phyloP scores from a whole-genome alignment of 92 coral and sea anemone species.

The Umimayanthus chanpuru region DNA sequence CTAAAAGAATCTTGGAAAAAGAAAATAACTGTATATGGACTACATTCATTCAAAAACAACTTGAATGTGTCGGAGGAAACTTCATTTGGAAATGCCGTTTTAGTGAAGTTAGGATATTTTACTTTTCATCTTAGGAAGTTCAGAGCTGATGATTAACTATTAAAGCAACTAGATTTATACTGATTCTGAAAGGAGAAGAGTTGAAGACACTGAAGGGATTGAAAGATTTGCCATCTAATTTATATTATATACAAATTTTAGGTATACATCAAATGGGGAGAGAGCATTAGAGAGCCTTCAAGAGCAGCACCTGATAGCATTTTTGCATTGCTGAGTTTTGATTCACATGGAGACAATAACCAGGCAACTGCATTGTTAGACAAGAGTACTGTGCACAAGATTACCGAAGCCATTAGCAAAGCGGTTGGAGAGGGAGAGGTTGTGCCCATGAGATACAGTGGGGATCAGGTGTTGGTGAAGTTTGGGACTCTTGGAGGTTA shows the following conservation, averaged over 20 bases:
- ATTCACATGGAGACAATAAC: slow-evolving; percentile 4
- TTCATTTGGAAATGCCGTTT: too few species aligned
- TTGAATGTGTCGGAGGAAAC: too few species aligned
- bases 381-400: slow-evolving; percentile 48
- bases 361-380: slow-evolving; percentile 34
- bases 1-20: too few species aligned
- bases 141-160: too few species aligned
- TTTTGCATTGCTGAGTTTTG: slow-evolving; percentile 67
- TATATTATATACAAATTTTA: not conserved
- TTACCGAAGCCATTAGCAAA: slow-evolving; percentile 53
- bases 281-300: slow-evolving; percentile 38
- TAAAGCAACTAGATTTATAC: too few species aligned
- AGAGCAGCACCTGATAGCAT: slow-evolving; percentile 52
- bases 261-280: slow-evolving; percentile 80
- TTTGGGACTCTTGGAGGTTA: slow-evolving; percentile 56
- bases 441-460: slow-evolving; percentile 57
- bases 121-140: too few species aligned
- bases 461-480: slow-evolving; percentile 61
- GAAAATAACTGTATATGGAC: too few species aligned
- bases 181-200: not conserved
- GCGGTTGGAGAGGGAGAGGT: slow-evolving; percentile 56
- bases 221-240: not conserved
- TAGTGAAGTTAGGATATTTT: too few species aligned
- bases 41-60: too few species aligned
- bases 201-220: not conserved